Percentiles rank a stretch among this genome's conserved stretches.
phyloP scores from a whole-genome alignment of 53 echinoderm and acorn worm genomes.

The Crossaster papposus region DNA sequence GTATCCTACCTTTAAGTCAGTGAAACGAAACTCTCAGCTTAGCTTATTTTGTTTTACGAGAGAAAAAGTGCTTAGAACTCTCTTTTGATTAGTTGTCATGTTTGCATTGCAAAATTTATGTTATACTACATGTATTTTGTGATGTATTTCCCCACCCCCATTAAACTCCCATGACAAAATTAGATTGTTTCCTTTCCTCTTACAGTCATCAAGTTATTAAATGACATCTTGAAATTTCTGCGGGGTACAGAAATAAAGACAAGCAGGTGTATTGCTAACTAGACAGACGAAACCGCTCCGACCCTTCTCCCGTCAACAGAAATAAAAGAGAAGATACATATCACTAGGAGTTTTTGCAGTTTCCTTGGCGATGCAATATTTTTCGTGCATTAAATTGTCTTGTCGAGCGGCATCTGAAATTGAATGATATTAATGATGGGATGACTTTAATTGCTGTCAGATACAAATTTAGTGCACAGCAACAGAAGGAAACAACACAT shows the following conservation, averaged over 20 bases:
- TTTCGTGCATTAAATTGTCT: constrained; percentile 18
- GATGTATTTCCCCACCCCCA: not conserved
- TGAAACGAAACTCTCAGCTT: not conserved
- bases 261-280: constrained; percentile 41
- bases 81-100: not conserved
- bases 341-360: not conserved
- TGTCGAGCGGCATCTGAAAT: not conserved
- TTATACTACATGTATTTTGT: not conserved
- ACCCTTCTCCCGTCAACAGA: not conserved
- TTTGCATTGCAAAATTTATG: not conserved
- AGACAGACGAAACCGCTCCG: not conserved
- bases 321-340: no score
- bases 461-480: no score
- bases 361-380: constrained; percentile 44
- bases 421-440: constrained; percentile 32
- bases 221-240: not conserved
- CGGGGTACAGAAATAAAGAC: not conserved
- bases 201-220: constrained; percentile 32
- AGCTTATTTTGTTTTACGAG: not conserved
- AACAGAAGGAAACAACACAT: not conserved
- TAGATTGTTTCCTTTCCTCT: not conserved
- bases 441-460: constrained; percentile 5
- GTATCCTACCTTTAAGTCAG: no score
- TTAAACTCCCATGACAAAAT: not conserved
- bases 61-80: not conserved